Percentiles rank a stretch among this genome's conserved stretches.
These are phyloP conservation scores for Ceratosolen fusciceps DNA, from an alignment of 1,140 invertebrate species.

Conservation along the genomic window DNA sequence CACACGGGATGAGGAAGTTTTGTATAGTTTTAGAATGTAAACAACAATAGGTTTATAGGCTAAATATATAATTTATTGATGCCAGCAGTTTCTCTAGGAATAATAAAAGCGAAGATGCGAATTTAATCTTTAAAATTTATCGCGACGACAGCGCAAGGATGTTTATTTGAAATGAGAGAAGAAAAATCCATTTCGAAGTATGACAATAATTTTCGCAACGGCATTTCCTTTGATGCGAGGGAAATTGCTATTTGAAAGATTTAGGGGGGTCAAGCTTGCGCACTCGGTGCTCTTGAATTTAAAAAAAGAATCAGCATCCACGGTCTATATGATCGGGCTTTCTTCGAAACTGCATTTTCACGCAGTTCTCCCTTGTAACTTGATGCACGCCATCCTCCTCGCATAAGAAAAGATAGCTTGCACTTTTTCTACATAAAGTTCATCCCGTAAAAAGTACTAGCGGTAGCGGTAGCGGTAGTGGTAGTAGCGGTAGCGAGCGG, in stretches of 20 bases:
- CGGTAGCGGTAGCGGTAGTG: too few species aligned
- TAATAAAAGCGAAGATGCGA: too few species aligned
- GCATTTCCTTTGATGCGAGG: neutral
- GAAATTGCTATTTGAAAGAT: neutral
- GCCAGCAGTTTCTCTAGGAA: too few species aligned
- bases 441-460: conserved; percentile 29
- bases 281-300: neutral
- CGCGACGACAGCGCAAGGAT: neutral
- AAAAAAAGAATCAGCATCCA: neutral
- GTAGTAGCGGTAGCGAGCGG: too few species aligned
- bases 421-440: conserved; percentile 43
- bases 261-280: neutral
- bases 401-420: conserved; percentile 32
- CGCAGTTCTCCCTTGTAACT: neutral
- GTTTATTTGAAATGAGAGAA: neutral
- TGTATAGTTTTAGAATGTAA: too few species aligned
- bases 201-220: neutral
- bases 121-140: neutral
- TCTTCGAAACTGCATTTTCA: neutral
- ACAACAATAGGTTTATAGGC: too few species aligned
- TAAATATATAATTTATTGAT: too few species aligned
- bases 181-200: neutral
- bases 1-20: too few species aligned
- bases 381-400: neutral
- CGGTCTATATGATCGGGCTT: conserved; percentile 15